Evolutionary conservation across 35 echinoderm and acorn worm genomes (phyloP), one percentile per base, ranked within the genome.

Genomic region (Apostichopus japonicus): DNA sequence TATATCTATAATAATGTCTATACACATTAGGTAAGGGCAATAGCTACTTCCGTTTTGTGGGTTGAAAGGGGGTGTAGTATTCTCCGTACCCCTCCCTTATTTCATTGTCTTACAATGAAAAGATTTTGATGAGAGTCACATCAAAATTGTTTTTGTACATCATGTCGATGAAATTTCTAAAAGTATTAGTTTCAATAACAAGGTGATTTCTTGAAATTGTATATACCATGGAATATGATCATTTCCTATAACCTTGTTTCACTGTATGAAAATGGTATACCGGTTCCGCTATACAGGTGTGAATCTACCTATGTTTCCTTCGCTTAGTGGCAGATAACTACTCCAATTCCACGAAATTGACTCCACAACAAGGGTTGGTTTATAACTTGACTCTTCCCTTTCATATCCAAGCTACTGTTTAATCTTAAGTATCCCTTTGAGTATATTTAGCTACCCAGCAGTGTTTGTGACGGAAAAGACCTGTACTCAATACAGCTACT

Each of bases 241-340:
- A 58, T 58, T 57, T 84, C 81, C 81, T 84, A 58, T 58, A 4
- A 59, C 81, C 81, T 56, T n/a, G 54, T n/a, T 84, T 55, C 9
- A 57, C 10, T 22, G 24, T 84, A 51, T 84, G 81, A 84, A 58
- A 84, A 84, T 23, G 51, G 15, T 83, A 6, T 57, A 58, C 53
- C 53, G 17, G 81, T 84, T 84, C 81, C 81, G 81, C 55, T 59
- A 55, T 58, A 84, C 81, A 84, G 81, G 81, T 84, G 81, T 84
- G 81, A 58, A 11, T 19, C 81, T 57, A 57, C 81, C 81, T 55
- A 84, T 10, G 17, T 84, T 57, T 84, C 21, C 51, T n/a, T 4
- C 10, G 5, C 7, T 2, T 57, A 58, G 56, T 84, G 81, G 57
- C 81, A 84, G 81, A 84, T 84, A 16, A 84, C 54, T 58, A 21